Evolutionary conservation across 2,888 invertebrate genomes (phyloP).

Genomic region (Drosophila mercatorum): DNA sequence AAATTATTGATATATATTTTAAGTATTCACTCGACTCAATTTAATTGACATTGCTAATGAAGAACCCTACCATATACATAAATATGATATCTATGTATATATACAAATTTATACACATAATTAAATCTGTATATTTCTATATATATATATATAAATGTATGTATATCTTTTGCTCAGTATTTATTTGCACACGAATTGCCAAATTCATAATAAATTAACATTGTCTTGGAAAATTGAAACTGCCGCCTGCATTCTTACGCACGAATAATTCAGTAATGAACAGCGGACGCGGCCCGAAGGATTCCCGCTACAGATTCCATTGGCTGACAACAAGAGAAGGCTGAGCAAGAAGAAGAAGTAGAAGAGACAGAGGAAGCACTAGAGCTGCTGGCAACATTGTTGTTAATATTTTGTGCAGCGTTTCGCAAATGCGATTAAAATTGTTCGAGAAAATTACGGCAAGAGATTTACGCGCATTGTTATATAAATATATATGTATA

Average conservation of each 20-base stretch:
- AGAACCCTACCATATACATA: neutral
- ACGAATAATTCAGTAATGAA: slow-evolving; percentile 80
- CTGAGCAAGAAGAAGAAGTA: neutral
- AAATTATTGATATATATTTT: slow-evolving; percentile 6
- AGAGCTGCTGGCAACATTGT: slow-evolving; percentile 56
- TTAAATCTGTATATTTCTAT: slow-evolving; percentile 16
- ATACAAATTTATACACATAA: slow-evolving; percentile 35
- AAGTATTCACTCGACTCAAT: slow-evolving; percentile 9
- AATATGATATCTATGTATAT: neutral
- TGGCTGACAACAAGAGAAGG: slow-evolving; percentile 1
- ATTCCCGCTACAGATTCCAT: slow-evolving; percentile 34
- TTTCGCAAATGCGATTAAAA: slow-evolving; percentile 78
- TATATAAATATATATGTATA: slow-evolving; percentile 17
- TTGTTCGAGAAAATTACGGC: slow-evolving; percentile 77
- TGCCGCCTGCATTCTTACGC: slow-evolving; percentile 76
- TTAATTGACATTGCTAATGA: slow-evolving; percentile 59
- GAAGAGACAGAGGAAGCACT: neutral
- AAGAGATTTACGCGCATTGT: slow-evolving; percentile 61
- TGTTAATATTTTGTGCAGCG: slow-evolving; percentile 68
- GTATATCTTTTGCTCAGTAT: slow-evolving; percentile 32
- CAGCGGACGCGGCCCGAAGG: slow-evolving; percentile 44
- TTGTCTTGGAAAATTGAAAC: slow-evolving; percentile 72
- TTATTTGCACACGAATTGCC: slow-evolving; percentile 77
- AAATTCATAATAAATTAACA: slow-evolving; percentile 78
- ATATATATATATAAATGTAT: slow-evolving; percentile 14